Evolutionary conservation across 2,113 vertebrate species (phyloP).

Genomic region (Blennius ocellaris): DNA sequence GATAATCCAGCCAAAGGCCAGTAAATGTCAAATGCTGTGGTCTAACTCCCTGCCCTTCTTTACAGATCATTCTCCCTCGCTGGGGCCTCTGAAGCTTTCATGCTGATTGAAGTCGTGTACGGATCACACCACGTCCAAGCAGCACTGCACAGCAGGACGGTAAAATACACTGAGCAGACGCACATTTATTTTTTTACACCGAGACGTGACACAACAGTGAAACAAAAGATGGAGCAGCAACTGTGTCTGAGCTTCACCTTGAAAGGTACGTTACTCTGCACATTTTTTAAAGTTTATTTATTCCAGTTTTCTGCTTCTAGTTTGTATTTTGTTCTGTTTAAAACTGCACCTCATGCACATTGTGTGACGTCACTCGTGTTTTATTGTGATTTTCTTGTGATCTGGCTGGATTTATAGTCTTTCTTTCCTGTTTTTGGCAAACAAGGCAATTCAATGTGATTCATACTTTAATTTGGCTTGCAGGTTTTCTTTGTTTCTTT

Average conservation of each 20-base stretch:
- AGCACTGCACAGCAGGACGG: neutral
- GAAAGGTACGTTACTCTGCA: neutral
- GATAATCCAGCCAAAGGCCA: slow-evolving; percentile 74
- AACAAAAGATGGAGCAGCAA: neutral
- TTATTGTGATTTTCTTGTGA: neutral
- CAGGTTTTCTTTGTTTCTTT: too few relatives aligned
- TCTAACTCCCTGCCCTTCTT: slow-evolving; percentile 31
- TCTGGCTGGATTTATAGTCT: neutral
- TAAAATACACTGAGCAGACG: slow-evolving; percentile 5
- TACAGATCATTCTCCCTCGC: slow-evolving; percentile 21
- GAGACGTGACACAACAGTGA: neutral
- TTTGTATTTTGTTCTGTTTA: neutral
- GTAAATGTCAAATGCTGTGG: slow-evolving; percentile 74
- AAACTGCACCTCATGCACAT: neutral
- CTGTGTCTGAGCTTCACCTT: neutral
- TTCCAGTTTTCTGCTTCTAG: neutral
- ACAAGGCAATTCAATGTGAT: too few relatives aligned
- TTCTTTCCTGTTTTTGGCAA: neutral
- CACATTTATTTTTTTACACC: neutral
- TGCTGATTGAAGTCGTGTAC: slow-evolving; percentile 20
- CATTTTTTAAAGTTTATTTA: too few relatives aligned
- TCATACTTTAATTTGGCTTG: too few relatives aligned
- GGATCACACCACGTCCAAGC: neutral
- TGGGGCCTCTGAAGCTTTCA: slow-evolving; percentile 20
- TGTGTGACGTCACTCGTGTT: neutral